These are phyloP conservation scores for Alligator sinensis DNA, from an alignment of 2,113 vertebrate species.

Conservation along the genomic window DNA sequence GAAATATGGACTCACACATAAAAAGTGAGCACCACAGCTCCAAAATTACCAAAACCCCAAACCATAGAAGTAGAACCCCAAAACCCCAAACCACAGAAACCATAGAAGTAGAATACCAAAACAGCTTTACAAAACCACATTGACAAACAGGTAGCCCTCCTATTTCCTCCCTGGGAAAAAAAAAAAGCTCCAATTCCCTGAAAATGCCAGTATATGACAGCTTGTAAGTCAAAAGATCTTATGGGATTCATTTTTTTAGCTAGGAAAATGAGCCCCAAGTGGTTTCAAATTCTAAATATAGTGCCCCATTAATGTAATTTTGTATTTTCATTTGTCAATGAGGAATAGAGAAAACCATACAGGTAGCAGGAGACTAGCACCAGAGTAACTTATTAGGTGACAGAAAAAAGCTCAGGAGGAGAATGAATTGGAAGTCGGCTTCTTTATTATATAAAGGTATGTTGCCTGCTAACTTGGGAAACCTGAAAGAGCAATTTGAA, in stretches of 20 bases:
- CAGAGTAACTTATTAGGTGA: slow-evolving; percentile 34
- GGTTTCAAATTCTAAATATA: not conserved
- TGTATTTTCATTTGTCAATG: not conserved
- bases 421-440: slow-evolving; percentile 26
- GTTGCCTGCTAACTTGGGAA: slow-evolving; percentile 18
- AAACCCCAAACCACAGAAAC: not conserved
- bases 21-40: slow-evolving; percentile 33
- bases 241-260: not conserved
- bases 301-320: not conserved
- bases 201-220: not conserved
- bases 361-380: not conserved
- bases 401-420: not conserved
- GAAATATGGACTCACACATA: slow-evolving; percentile 22
- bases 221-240: not conserved
- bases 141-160: not conserved
- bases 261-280: not conserved
- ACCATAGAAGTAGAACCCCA: slow-evolving; percentile 1
- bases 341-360: not conserved
- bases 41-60: slow-evolving; percentile 11
- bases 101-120: slow-evolving; percentile 13
- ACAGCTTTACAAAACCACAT: not conserved
- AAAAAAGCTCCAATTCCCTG: not conserved
- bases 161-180: not conserved
- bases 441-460: slow-evolving; percentile 34
- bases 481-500: slow-evolving; percentile 54